phyloP scores from a whole-genome alignment of 2,797 vertebrate genomes.

The Spinibarbus caldwelli region DNA sequence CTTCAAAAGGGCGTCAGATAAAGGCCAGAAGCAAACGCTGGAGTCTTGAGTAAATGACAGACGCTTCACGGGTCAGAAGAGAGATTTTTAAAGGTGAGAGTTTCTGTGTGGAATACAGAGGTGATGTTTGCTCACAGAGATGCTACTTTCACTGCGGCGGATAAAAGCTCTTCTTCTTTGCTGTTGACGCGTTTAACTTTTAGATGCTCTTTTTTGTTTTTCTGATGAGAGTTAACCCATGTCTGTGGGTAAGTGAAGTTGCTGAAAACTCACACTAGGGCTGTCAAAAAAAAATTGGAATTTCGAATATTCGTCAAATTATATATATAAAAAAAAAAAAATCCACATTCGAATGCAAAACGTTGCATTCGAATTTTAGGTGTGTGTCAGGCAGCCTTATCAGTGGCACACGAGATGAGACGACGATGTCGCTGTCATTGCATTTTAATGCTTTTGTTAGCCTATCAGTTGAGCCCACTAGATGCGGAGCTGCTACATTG shows the following conservation, averaged over 20 bases:
- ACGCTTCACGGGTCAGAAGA: constrained; percentile 37
- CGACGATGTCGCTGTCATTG: too few species aligned
- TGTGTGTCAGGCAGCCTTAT: too few species aligned
- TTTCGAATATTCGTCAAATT: too few species aligned
- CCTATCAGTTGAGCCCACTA: too few species aligned
- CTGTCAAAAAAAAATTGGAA: too few species aligned
- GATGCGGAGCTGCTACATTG: too few species aligned
- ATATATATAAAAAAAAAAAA: too few species aligned
- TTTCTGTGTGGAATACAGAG: constrained; percentile 43
- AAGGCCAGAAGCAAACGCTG: constrained; percentile 42
- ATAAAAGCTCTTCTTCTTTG: background rate
- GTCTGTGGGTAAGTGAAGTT: constrained; percentile 53
- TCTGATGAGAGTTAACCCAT: constrained; percentile 1
- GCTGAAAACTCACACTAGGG: background rate
- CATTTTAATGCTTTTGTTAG: too few species aligned
- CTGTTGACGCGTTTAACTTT: background rate
- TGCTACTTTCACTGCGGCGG: constrained; percentile 25
- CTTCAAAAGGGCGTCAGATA: constrained; percentile 49
- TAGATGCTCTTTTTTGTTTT: background rate
- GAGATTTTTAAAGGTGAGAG: constrained; percentile 56
- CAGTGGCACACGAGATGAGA: too few species aligned
- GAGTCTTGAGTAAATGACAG: constrained; percentile 53
- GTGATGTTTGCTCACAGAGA: constrained; percentile 22
- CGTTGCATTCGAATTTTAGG: too few species aligned
- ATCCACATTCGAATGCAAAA: too few species aligned